Conservation (phyloP, 2,888 invertebrate genomes). For the Dorcus parallelipipedus region DNA sequence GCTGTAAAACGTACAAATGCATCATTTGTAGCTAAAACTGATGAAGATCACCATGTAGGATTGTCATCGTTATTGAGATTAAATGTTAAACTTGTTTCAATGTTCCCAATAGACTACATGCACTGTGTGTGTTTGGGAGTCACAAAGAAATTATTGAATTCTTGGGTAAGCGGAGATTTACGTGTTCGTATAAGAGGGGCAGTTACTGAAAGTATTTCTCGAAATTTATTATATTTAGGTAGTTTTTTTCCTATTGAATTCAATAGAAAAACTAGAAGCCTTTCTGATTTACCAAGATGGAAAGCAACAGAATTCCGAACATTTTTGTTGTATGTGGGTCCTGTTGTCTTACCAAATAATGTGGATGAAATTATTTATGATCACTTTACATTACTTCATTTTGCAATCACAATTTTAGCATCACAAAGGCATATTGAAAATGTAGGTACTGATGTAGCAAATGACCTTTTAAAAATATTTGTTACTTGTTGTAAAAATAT, state of each 20-base stretch:
- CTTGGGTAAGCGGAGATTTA: slow-evolving; percentile 7
- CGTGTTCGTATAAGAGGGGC: neutral
- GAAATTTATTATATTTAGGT: neutral
- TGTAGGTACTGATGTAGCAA: slow-evolving; percentile 5
- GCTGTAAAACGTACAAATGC: slow-evolving; percentile 9
- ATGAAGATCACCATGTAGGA: slow-evolving; percentile 11
- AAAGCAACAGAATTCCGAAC: slow-evolving; percentile 21
- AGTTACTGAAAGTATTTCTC: no score
- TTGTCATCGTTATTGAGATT: slow-evolving; percentile 9
- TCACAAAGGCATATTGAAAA: slow-evolving; percentile 2
- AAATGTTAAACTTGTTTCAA: slow-evolving; percentile 2
- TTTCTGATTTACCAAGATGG: slow-evolving; percentile 19
- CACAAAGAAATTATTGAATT: slow-evolving; percentile 7
- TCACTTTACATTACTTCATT: slow-evolving; percentile 16
- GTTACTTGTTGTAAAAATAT: slow-evolving; percentile 5
- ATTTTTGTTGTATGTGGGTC: slow-evolving; percentile 21
- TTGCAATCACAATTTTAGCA: slow-evolving; percentile 12
- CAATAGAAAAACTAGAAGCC: slow-evolving; percentile 16
- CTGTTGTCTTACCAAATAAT: slow-evolving; percentile 11
- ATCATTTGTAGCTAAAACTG: slow-evolving; percentile 1
- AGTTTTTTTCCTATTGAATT: slow-evolving; percentile 15
- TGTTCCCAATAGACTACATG: slow-evolving; percentile 13
- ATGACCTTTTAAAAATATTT: slow-evolving; percentile 13
- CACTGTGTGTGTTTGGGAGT: slow-evolving; percentile 16
- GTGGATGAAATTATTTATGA: slow-evolving; percentile 11